Base-by-base conservation (phyloP, 2,113 vertebrate species). In the Tragelaphus scriptus region DNA sequence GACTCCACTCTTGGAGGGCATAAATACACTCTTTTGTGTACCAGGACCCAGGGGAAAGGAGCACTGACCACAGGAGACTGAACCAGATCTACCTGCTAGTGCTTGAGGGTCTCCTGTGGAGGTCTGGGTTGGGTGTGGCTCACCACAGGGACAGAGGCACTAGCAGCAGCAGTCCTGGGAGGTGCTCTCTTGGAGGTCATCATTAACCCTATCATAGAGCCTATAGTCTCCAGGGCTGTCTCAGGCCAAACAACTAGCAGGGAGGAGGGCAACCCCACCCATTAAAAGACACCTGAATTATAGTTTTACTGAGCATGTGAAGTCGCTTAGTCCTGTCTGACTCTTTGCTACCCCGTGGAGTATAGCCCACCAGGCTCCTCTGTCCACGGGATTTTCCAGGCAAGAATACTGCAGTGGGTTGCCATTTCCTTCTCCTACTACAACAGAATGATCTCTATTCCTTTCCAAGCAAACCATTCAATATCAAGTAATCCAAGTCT, bases 291-390 rank as follows among this genome's bases (percentile, higher is more conserved):
- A 71, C 36, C 19, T 11, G 65, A 71, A 36, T 36, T 36, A 71
- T 5, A 71, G 65, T 71, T 65, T 21, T 36, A 71, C n/a, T 71
- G 65, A 71, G 2, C n/a, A 71, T 23, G 65, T 32, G 14, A 32
- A 63, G 61, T 16, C 15, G 1, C 61, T 63, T 28, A 65, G 61
- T 65, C 30, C 0, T 65, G 61, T 65, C 30, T 0, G 0, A 7
- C 61, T 63, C 30, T 65, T 51, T 65, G 30, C 30, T 7, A 32
- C 16, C 61, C 30, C 0, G 0, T 30, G 61, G 30, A 32, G 6
- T 32, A 16, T 8, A 65, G 14, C 30, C 30, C 30, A 16, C 15
- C 61, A 65, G 61, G 30, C 61, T 32, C 15, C 14, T 16, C 30
- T 32, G 61, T 32, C 30, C 15, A 65, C 7, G 28, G 28, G 61